These are phyloP conservation scores for Biston betularia DNA, from an alignment of 2,888 invertebrate species.

Conservation along the genomic window DNA sequence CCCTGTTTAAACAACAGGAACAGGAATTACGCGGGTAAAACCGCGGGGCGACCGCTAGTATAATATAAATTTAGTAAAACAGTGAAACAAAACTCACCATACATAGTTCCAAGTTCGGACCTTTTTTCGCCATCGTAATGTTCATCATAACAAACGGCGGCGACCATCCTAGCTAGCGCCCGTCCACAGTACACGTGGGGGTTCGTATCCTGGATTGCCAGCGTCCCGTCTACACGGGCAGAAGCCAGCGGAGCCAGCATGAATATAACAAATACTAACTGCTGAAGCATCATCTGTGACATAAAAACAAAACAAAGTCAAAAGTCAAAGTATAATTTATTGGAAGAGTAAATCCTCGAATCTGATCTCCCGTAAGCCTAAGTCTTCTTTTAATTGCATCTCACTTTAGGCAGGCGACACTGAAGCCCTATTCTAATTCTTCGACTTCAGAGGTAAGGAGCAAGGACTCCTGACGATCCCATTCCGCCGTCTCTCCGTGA, in stretches of 20 bases:
- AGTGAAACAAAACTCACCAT: slow-evolving; percentile 51
- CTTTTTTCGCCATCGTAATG: slow-evolving; percentile 48
- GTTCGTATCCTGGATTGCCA: slow-evolving; percentile 48
- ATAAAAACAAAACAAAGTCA: background rate
- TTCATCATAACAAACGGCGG: slow-evolving; percentile 58
- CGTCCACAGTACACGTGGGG: slow-evolving; percentile 67
- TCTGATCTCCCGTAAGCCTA: too few relatives aligned
- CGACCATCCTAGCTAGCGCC: slow-evolving; percentile 59
- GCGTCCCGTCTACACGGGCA: slow-evolving; percentile 57
- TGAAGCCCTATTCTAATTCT: too few relatives aligned
- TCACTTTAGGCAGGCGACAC: background rate
- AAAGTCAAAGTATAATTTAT: too few relatives aligned
- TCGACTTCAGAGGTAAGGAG: too few relatives aligned
- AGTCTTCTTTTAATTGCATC: too few relatives aligned
- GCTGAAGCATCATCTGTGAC: slow-evolving; percentile 58
- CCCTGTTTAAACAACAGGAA: too few relatives aligned
- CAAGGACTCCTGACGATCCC: too few relatives aligned
- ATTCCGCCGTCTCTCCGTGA: too few relatives aligned
- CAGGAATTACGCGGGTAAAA: too few relatives aligned
- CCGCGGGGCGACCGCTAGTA: too few relatives aligned
- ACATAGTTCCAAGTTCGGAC: slow-evolving; percentile 57
- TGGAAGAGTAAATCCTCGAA: too few relatives aligned
- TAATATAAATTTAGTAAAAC: too few relatives aligned
- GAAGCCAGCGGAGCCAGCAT: slow-evolving; percentile 48
- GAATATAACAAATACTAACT: slow-evolving; percentile 41